These are phyloP conservation scores for Morone saxatilis DNA, from an alignment of 2,113 vertebrate genomes.

Conservation along the genomic window DNA sequence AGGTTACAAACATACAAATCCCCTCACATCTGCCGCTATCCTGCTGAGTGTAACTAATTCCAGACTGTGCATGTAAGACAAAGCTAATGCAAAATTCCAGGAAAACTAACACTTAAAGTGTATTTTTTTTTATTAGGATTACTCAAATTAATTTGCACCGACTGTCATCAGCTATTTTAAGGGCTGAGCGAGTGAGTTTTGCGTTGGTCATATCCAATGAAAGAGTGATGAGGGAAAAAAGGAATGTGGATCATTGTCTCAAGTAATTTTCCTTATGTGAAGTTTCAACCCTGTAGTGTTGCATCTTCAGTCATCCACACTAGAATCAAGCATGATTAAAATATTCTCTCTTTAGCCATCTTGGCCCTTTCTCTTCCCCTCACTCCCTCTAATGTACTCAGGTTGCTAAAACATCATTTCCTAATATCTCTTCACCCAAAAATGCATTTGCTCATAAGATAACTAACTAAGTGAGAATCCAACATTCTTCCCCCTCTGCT, in stretches of 20 bases:
- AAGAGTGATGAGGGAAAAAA: not conserved
- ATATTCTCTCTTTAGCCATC: not conserved
- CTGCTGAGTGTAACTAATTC: constrained; percentile 54
- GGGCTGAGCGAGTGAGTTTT: not conserved
- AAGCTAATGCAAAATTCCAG: constrained; percentile 13
- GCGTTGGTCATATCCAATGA: constrained; percentile 10
- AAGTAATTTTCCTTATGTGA: constrained; percentile 2
- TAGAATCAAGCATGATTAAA: not conserved
- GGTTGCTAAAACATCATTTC: constrained; percentile 36
- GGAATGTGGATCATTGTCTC: constrained; percentile 30
- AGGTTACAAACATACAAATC: constrained; percentile 55
- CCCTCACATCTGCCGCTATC: constrained; percentile 44
- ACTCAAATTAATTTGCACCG: constrained; percentile 1
- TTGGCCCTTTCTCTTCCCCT: not conserved
- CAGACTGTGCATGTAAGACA: constrained; percentile 54
- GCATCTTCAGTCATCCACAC: not conserved
- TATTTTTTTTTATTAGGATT: constrained; percentile 17
- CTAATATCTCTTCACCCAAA: constrained; percentile 27
- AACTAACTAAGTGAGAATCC: constrained; percentile 50
- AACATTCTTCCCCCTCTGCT: constrained; percentile 42
- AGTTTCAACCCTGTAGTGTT: constrained; percentile 3
- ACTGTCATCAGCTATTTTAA: constrained; percentile 31
- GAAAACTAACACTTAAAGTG: constrained; percentile 26
- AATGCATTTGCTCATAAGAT: constrained; percentile 43
- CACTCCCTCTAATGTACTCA: not conserved